A percentile compares a stretch with the other conserved stretches of the same genome.
These are phyloP conservation scores for Calycopis cecrops DNA, from an alignment of 1,140 invertebrate genomes.

Conservation along the genomic window DNA sequence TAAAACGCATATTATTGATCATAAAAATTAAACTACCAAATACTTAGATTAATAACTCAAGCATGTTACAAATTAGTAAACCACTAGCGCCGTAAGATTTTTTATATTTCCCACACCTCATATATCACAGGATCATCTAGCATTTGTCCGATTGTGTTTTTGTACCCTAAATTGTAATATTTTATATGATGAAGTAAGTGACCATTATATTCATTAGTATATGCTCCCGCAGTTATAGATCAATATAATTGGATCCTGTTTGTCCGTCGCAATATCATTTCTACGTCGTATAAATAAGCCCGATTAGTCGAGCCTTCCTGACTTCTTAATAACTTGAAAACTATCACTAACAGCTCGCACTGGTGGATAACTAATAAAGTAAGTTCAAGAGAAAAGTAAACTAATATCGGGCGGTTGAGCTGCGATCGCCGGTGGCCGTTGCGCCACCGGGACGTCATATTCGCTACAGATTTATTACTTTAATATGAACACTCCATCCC, in stretches of 20 bases:
- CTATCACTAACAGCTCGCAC: slow-evolving; percentile 58
- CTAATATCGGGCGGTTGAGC: slow-evolving; percentile 66
- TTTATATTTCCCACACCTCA: too few species aligned
- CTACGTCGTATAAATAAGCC: slow-evolving; percentile 31
- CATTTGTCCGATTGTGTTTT: too few species aligned
- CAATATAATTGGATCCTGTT: not conserved
- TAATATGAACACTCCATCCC: slow-evolving; percentile 62
- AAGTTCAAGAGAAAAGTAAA: slow-evolving; percentile 73
- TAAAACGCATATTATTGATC: too few species aligned
- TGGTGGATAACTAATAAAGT: slow-evolving; percentile 71
- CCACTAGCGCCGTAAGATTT: too few species aligned
- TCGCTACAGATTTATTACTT: slow-evolving; percentile 67
- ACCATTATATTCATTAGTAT: too few species aligned
- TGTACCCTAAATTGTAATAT: too few species aligned
- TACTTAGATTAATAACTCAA: too few species aligned
- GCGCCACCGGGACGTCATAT: slow-evolving; percentile 45
- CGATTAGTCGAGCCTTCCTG: slow-evolving; percentile 39
- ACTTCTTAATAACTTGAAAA: slow-evolving; percentile 66
- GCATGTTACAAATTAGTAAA: too few species aligned
- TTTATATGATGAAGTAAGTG: too few species aligned
- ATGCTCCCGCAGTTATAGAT: not conserved
- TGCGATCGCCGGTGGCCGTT: slow-evolving; percentile 40
- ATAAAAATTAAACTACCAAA: too few species aligned
- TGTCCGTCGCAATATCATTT: slow-evolving; percentile 1
- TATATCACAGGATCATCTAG: too few species aligned